Evolutionary conservation across 2,797 vertebrate species (phyloP), one percentile per base, ranked within the genome.

Genomic region (Orientallactaga sibirica): DNA sequence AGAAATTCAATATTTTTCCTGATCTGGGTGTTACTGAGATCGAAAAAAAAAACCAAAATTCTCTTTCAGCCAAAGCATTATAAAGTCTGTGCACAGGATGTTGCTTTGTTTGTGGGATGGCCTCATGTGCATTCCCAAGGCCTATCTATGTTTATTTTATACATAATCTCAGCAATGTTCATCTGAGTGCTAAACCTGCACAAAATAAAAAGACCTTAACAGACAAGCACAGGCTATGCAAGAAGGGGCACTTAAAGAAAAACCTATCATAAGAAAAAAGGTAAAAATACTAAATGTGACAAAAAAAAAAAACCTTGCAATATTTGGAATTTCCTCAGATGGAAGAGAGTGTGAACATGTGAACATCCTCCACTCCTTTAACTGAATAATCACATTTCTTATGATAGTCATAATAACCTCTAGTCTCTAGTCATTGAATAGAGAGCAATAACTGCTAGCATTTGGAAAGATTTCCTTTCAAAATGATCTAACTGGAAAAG

Each of bases 1-100:
- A 74, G 29, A 79, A 94, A 94, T 70, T 70, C 10, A 84, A 2
- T 67, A 33, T 87, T 2, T 41, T 89, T 87, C 25, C 48, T 88
- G 29, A 12, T 52, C 27, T 68, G 55, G 43, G 12, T 43, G n/a
- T 62, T 55, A 3, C 66, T 84, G n/a, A 78, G 55, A 87, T 70
- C 25, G 43, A 91, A 84, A 24, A 71, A 92, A 91, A 84, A 24
- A 71, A 92, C 83, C 25, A 58, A 84, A 66, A 81, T 82, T 37
- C 24, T 52, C 52, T 58, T 67, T 29, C 22, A 67, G 71, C 41
- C 24, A 64, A 77, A 58, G 62, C 52, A 66, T 29, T 10, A 61
- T 18, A 68, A 79, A 67, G 12, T 58, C 58, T 74, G 18, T 18
- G 71, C 6, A 25, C 37, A 29, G 25, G 55, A 48, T 27, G 19